These are phyloP conservation scores for Rhagoletis zephyria DNA, from an alignment of 1,140 invertebrate genomes.

Conservation along the genomic window DNA sequence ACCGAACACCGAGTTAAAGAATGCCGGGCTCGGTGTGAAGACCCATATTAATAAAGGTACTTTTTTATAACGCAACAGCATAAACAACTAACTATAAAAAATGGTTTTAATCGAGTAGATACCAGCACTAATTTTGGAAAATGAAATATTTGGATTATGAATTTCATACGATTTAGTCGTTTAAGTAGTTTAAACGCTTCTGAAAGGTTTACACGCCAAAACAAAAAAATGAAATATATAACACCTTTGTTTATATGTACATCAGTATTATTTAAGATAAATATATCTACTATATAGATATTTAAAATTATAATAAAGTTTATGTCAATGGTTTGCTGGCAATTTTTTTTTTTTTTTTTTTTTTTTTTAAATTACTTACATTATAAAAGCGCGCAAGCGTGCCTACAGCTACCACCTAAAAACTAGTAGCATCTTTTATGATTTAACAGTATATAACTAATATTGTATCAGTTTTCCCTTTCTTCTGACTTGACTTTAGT, in stretches of 20 bases:
- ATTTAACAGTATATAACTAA: background rate
- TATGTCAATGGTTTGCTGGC: background rate
- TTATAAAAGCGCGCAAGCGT: background rate
- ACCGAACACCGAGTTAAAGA: too few relatives aligned
- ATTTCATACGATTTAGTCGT: too few relatives aligned
- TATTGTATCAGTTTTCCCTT: background rate
- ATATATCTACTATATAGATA: background rate
- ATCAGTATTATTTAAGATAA: background rate
- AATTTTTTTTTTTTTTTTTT: background rate
- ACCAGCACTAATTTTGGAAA: too few relatives aligned
- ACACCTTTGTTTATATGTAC: background rate
- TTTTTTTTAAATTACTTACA: background rate
- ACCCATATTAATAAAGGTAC: too few relatives aligned
- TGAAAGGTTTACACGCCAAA: background rate
- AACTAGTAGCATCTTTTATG: slow-evolving; percentile 46
- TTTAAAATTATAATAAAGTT: background rate
- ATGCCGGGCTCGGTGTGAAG: too few relatives aligned
- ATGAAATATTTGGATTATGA: too few relatives aligned
- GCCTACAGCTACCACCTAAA: slow-evolving; percentile 8
- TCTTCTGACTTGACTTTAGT: background rate
- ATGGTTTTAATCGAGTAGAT: too few relatives aligned
- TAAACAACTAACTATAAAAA: too few relatives aligned
- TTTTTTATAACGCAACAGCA: too few relatives aligned
- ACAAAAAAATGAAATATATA: background rate
- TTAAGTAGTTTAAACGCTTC: too few relatives aligned